phyloP scores from a whole-genome alignment of 2,797 vertebrate species.

The Taeniopygia guttata region DNA sequence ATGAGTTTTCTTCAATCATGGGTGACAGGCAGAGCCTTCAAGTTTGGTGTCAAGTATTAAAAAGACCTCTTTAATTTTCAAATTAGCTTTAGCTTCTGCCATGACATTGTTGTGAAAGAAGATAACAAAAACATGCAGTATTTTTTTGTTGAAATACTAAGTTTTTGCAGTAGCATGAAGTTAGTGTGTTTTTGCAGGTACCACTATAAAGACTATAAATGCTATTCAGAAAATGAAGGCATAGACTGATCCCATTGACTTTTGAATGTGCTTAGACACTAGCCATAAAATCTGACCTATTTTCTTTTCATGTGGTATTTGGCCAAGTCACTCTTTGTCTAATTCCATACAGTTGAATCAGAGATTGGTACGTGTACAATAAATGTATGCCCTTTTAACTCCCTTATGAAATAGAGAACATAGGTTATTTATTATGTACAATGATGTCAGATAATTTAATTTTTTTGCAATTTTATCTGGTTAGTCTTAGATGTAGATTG shows the following conservation, averaged over 20 bases:
- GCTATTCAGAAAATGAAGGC: not conserved
- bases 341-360: not conserved
- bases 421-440: not conserved
- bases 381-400: not conserved
- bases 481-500: conserved; percentile 8
- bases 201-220: not conserved
- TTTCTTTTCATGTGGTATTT: not conserved
- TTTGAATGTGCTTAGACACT: not conserved
- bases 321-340: not conserved
- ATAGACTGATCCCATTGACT: not conserved
- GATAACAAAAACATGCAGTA: not conserved
- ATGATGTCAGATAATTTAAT: conserved; percentile 34
- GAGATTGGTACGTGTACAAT: not conserved
- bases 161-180: not conserved
- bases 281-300: not conserved
- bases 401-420: not conserved
- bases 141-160: not conserved
- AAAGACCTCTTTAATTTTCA: not conserved
- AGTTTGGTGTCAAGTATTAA: rapidly evolving
- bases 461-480: conserved; percentile 25
- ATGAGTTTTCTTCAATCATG: not conserved
- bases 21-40: not conserved
- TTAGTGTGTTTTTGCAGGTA: not conserved
- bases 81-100: not conserved
- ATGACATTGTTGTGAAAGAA: not conserved